phyloP scores from a whole-genome alignment of 2,113 vertebrate species.

The Lepisosteus osseus region DNA sequence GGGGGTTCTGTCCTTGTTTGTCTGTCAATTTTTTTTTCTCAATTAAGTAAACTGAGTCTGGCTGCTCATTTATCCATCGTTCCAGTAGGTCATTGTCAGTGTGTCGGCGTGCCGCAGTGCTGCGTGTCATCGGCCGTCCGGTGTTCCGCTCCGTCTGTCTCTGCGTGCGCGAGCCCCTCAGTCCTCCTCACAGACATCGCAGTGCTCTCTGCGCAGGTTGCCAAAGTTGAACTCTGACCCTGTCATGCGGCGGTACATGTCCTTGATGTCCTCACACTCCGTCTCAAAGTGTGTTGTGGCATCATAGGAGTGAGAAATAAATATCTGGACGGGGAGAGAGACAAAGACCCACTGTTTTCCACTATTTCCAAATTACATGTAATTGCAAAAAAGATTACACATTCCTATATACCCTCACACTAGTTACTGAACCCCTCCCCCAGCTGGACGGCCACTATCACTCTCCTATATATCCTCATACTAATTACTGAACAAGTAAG shows the following conservation, averaged over 20 bases:
- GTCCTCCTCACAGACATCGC: conserved; percentile 77
- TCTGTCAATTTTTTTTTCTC: not conserved
- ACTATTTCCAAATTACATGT: too few species aligned
- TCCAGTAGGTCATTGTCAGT: too few species aligned
- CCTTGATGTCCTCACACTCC: conserved; percentile 89
- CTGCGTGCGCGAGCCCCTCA: conserved; percentile 25
- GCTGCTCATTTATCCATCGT: too few species aligned
- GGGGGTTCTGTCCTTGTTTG: not conserved
- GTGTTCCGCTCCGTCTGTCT: not conserved
- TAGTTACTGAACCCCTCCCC: not conserved
- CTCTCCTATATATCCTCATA: too few species aligned
- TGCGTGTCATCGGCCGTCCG: not conserved
- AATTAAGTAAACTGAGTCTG: too few species aligned
- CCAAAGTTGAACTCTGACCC: conserved; percentile 81
- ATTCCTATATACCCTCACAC: too few species aligned
- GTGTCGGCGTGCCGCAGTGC: not conserved
- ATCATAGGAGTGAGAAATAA: conserved; percentile 88
- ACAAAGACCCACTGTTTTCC: not conserved
- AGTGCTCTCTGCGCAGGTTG: conserved; percentile 80
- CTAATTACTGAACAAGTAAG: not conserved
- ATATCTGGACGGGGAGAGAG: conserved; percentile 67
- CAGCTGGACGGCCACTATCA: not conserved
- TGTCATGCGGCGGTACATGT: conserved; percentile 87
- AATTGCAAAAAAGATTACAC: not conserved
- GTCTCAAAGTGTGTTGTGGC: conserved; percentile 85